Conservation (phyloP, 2,888 invertebrate genomes). For the Phania funesta region DNA sequence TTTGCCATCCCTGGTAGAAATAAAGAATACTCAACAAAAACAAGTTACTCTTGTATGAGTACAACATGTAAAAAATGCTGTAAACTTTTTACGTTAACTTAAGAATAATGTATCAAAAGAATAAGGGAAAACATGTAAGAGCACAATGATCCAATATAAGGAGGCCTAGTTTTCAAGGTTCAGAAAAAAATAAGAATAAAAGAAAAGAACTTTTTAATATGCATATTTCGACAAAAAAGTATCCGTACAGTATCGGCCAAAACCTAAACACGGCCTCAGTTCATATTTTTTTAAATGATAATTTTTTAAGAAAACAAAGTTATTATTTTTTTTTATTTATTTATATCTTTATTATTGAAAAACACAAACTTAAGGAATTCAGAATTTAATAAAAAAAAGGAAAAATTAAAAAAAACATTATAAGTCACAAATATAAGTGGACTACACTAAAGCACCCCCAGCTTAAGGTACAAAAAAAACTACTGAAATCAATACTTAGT, state of each 20-base stretch:
- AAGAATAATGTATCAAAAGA: no score
- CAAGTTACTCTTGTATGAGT: no score
- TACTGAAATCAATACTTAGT: constrained; percentile 4
- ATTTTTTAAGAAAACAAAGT: constrained; percentile 5
- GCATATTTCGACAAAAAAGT: no score
- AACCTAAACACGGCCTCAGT: constrained; percentile 1
- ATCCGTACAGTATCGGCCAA: constrained; percentile 19
- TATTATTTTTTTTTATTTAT: background rate
- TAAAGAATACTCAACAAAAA: no score
- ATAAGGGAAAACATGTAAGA: no score
- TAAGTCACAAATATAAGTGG: background rate
- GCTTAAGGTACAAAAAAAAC: background rate
- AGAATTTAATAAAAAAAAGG: constrained; percentile 7
- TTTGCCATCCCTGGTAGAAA: no score
- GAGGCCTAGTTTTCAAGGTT: no score
- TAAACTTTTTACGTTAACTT: no score
- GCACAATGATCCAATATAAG: no score
- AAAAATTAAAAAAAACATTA: background rate
- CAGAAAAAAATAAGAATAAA: no score
- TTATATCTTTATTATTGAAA: constrained; percentile 15
- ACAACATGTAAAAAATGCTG: no score
- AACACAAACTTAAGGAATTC: constrained; percentile 19
- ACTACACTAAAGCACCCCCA: constrained; percentile 3
- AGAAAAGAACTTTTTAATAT: no score
- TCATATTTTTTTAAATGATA: background rate